Evolutionary conservation across 2,888 invertebrate species (phyloP).

Genomic region (Cistogaster globosa): DNA sequence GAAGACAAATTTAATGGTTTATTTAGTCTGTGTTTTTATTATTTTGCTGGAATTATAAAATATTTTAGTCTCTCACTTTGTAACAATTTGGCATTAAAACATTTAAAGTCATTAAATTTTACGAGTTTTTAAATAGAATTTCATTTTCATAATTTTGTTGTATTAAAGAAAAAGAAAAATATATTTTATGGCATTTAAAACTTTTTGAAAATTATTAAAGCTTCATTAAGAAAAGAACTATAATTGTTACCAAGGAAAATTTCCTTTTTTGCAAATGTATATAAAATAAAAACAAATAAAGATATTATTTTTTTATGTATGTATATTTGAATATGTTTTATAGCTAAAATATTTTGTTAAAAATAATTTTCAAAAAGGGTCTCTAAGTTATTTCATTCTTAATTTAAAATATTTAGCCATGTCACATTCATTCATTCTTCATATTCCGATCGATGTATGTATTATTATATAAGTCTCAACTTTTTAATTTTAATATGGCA

Average conservation of each 20-base stretch:
- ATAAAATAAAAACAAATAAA: background rate
- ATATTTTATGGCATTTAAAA: background rate
- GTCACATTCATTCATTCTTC: too few relatives aligned
- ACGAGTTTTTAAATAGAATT: conserved; percentile 39
- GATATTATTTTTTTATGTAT: too few relatives aligned
- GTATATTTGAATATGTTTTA: too few relatives aligned
- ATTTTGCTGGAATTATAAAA: background rate
- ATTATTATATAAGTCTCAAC: too few relatives aligned
- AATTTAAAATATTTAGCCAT: too few relatives aligned
- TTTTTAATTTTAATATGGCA: too few relatives aligned
- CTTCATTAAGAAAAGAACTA: background rate
- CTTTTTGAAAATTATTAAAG: background rate
- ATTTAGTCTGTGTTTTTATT: conserved; percentile 21
- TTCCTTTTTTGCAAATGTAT: background rate
- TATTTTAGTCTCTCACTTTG: conserved; percentile 1
- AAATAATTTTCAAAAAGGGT: too few relatives aligned
- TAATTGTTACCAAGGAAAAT: background rate
- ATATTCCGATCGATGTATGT: too few relatives aligned
- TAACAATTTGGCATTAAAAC: conserved; percentile 10
- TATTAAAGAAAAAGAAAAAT: background rate
- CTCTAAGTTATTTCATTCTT: too few relatives aligned
- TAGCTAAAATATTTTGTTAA: too few relatives aligned
- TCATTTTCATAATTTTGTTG: conserved; percentile 16
- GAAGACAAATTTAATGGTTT: conserved; percentile 46
- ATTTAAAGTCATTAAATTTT: conserved; percentile 29